Evolutionary conservation across 2,888 invertebrate genomes (phyloP).

Genomic region (Herminia tarsipennalis): DNA sequence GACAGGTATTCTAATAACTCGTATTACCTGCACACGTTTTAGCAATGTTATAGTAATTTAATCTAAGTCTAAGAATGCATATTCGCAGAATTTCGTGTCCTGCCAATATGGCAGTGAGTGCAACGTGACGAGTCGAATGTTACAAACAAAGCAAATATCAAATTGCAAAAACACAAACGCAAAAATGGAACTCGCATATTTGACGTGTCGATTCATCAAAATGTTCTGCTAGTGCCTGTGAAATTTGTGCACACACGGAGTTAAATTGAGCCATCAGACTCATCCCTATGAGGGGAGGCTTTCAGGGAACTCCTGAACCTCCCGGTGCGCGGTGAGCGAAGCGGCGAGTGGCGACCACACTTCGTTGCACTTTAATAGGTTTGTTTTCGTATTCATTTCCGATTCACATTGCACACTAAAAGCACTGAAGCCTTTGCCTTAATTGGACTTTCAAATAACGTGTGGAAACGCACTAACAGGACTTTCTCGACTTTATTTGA

Average conservation of each 20-base stretch:
- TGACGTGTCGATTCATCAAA: background rate
- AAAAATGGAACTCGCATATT: background rate
- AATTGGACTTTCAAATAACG: constrained; percentile 34
- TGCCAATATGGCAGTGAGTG: background rate
- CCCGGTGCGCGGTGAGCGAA: background rate
- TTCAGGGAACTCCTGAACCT: constrained; percentile 12
- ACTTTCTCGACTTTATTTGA: constrained; percentile 34
- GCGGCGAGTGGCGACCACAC: background rate
- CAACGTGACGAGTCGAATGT: background rate
- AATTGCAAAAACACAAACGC: constrained; percentile 1
- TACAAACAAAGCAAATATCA: constrained; percentile 2
- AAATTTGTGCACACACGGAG: constrained; percentile 15
- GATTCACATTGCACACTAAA: constrained; percentile 15
- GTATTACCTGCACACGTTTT: background rate
- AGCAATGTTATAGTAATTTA: constrained; percentile 6
- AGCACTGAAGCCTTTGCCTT: constrained; percentile 17
- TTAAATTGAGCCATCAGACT: constrained; percentile 36
- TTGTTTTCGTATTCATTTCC: constrained; percentile 17
- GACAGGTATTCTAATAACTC: too few relatives aligned
- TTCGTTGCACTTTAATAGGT: constrained; percentile 23
- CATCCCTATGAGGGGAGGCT: constrained; percentile 34
- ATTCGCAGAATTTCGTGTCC: constrained; percentile 1
- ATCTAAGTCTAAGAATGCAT: constrained; percentile 1
- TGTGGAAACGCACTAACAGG: constrained; percentile 21
- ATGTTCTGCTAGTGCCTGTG: background rate